Percentiles rank a stretch among this genome's conserved stretches.
Evolutionary conservation across 1,140 invertebrate genomes (phyloP).

Genomic region (Chironomus striatipennis): DNA sequence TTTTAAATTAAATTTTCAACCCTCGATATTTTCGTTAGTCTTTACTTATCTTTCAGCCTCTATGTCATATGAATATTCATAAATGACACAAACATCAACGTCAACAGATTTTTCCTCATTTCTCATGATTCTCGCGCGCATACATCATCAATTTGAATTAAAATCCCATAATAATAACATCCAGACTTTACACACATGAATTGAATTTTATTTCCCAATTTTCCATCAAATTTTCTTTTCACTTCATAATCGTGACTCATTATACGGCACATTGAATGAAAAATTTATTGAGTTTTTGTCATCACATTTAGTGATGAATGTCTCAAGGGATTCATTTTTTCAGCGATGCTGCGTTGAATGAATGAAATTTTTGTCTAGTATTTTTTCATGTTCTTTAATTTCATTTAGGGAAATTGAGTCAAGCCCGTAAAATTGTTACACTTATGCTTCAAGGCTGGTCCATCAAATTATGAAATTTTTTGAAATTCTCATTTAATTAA

Average conservation of each 20-base stretch:
- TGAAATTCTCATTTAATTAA: no score
- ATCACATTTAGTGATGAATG: neutral
- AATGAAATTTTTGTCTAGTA: neutral
- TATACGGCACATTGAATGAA: neutral
- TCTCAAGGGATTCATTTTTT: neutral
- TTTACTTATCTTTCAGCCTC: no score
- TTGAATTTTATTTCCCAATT: neutral
- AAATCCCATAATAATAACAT: neutral
- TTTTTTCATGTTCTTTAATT: neutral
- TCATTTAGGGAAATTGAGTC: neutral
- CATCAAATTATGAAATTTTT: no score
- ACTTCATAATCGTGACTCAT: conserved; percentile 5
- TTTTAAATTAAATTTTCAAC: no score
- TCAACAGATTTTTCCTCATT: neutral
- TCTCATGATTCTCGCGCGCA: neutral
- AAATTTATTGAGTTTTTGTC: neutral
- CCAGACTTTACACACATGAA: neutral
- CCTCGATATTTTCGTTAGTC: no score
- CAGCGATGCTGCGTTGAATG: neutral
- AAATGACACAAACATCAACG: neutral
- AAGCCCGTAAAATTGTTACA: no score
- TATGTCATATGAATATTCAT: neutral
- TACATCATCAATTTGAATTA: no score
- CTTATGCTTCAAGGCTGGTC: no score
- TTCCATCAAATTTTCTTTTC: conserved; percentile 13